Percentiles rank a stretch among this genome's conserved stretches.
Evolutionary conservation across 2,888 invertebrate species (phyloP).

Genomic region (Chrysolina haemoptera): DNA sequence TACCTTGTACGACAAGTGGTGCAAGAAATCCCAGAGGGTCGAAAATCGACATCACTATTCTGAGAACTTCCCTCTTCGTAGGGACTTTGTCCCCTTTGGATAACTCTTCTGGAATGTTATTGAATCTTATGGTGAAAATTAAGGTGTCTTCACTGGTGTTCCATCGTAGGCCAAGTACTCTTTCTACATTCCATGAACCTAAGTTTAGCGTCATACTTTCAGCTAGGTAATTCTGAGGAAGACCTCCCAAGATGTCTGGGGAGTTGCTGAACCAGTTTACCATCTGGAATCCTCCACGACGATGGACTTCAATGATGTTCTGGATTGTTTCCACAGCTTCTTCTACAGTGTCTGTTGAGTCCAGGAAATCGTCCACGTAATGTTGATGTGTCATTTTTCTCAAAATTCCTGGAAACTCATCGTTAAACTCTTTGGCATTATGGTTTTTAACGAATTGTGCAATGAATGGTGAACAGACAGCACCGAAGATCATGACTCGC

Average conservation of each 20-base stretch:
- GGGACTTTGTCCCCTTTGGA: neutral
- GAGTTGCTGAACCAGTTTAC: conserved; percentile 21
- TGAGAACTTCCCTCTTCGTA: too few species aligned
- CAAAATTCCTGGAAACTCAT: neutral
- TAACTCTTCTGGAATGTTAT: neutral
- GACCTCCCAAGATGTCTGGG: neutral
- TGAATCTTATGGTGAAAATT: too few species aligned
- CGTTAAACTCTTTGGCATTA: too few species aligned
- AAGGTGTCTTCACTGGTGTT: neutral
- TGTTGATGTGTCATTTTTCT: neutral
- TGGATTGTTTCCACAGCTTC: neutral
- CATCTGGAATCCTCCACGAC: conserved; percentile 1
- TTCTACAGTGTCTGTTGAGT: neutral
- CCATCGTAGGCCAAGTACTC: neutral
- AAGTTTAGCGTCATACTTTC: neutral
- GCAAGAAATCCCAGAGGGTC: conserved; percentile 1
- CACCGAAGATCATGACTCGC: neutral
- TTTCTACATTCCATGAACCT: neutral
- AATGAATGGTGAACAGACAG: neutral
- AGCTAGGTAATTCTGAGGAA: neutral
- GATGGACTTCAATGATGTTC: conserved; percentile 2
- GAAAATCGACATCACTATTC: too few species aligned
- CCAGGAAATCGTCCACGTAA: neutral
- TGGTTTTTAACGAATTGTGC: neutral
- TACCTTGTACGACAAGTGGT: neutral